phyloP scores from a whole-genome alignment of 1,140 invertebrate species.

The Hyles vespertilio region DNA sequence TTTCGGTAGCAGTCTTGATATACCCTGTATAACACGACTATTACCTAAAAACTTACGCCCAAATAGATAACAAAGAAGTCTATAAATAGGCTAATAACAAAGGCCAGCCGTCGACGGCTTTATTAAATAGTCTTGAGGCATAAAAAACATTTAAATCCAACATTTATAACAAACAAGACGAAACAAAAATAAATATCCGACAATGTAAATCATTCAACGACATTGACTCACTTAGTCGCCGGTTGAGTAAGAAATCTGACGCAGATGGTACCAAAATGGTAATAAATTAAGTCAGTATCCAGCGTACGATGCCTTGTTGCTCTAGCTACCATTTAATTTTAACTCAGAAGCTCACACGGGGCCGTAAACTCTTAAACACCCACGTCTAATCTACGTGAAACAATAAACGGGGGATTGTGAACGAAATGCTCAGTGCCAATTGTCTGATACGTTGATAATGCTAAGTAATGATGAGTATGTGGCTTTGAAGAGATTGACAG shows the following conservation, averaged over 20 bases:
- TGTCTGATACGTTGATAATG: neutral
- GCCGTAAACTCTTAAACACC: no score
- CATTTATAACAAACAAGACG: constrained; percentile 9
- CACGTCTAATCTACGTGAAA: no score
- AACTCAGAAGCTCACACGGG: constrained; percentile 6
- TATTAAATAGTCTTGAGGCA: no score
- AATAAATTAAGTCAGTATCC: constrained; percentile 43
- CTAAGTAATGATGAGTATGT: no score
- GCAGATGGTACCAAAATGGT: constrained; percentile 41
- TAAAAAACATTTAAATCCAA: neutral
- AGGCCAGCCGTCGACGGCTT: no score
- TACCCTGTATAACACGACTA: no score
- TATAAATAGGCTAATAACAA: no score
- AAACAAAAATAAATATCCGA: constrained; percentile 19
- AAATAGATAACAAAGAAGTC: no score
- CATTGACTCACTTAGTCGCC: constrained; percentile 43
- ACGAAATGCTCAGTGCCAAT: neutral
- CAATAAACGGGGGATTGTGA: no score
- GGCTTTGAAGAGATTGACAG: no score
- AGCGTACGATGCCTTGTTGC: constrained; percentile 20
- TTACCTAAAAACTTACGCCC: no score
- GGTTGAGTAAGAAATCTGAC: constrained; percentile 39
- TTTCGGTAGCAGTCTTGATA: no score
- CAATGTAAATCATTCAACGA: constrained; percentile 47
- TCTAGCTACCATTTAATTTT: constrained; percentile 24